Base-by-base conservation (phyloP, 2,797 vertebrate genomes). In the Acridotheres tristis region DNA sequence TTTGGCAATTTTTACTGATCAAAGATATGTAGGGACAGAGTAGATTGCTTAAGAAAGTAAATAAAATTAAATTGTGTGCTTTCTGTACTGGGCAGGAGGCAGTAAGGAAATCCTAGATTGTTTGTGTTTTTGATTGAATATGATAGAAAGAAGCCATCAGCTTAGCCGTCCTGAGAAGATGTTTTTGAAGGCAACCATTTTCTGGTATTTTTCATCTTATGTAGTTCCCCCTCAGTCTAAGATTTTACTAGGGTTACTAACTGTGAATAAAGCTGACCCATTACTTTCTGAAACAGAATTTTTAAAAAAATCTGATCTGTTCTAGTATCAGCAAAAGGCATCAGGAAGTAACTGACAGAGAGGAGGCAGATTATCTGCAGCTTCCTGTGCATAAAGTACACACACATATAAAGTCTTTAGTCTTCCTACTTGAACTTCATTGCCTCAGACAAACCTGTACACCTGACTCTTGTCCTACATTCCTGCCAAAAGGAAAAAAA, bases 101-200 rank as follows among this genome's bases (percentile, higher is more conserved):
- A 68, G 10, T 42, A 68, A 85, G 19, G 10, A 68, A 85, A 77
- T n/a, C 16, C 9, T 34, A 11, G 57, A 38, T 38, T 38, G 8
- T 22, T 69, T 32, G 13, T 36, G 15, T n/a, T 74, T 30, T 66
- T 43, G 16, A 40, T 6, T 61, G 6, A 40, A 59, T 3, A 3
- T 42, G 51, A 34, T 17, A 73, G 26, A 67, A 29, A 29, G 30
- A 51, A 0, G 0, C 1, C 5, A 3, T 57, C 27, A 61, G 16
- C 13, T 88, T 40, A 61, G 38, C 34, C 71, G 7, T 82, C 16
- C n/a, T 32, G 36, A 84, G 48, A 84, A 63, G 27, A 22, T 65
- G 17, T 29, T 81, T 69, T 32, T 61, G 58, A 82, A 51, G 14
- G 53, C 30, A 85, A 32, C 11, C 0, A 1, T 22, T 65, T 81